phyloP scores from a whole-genome alignment of 1,140 invertebrate species.

The Stegodyphus dumicola region DNA sequence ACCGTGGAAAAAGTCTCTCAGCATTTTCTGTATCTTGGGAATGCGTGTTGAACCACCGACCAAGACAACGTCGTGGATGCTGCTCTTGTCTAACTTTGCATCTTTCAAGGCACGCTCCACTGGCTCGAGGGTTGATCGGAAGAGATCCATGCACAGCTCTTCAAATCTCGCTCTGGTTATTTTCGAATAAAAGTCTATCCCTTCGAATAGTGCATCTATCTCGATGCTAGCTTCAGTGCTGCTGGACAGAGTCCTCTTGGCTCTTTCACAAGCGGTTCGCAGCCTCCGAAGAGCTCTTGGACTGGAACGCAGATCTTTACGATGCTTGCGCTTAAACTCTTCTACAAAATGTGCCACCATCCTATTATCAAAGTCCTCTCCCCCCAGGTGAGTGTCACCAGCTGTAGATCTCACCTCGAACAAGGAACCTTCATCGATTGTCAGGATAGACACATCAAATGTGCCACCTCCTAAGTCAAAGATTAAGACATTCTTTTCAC shows the following conservation, averaged over 20 bases:
- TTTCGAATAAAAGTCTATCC: constrained; percentile 72
- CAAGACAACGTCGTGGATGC: constrained; percentile 71
- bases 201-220: constrained; percentile 80
- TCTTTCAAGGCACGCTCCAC: constrained; percentile 68
- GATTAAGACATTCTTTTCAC: constrained; percentile 71
- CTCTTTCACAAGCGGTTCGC: constrained; percentile 78
- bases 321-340: constrained; percentile 67
- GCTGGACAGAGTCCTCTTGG: constrained; percentile 71
- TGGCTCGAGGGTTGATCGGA: constrained; percentile 64
- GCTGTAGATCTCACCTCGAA: constrained; percentile 82
- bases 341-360: constrained; percentile 66
- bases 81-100: constrained; percentile 69
- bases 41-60: constrained; percentile 72
- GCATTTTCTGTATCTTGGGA: constrained; percentile 66
- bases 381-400: constrained; percentile 66
- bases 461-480: constrained; percentile 73
- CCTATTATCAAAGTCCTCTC: constrained; percentile 66
- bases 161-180: constrained; percentile 71
- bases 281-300: constrained; percentile 66
- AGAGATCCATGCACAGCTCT: constrained; percentile 66
- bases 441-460: constrained; percentile 86
- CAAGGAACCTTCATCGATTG: constrained; percentile 81
- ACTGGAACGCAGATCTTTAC: constrained; percentile 65
- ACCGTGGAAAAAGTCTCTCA: constrained; percentile 67
- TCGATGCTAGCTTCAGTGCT: constrained; percentile 72